Base-by-base conservation (phyloP, 2,113 vertebrate genomes). In the Proteles cristata region DNA sequence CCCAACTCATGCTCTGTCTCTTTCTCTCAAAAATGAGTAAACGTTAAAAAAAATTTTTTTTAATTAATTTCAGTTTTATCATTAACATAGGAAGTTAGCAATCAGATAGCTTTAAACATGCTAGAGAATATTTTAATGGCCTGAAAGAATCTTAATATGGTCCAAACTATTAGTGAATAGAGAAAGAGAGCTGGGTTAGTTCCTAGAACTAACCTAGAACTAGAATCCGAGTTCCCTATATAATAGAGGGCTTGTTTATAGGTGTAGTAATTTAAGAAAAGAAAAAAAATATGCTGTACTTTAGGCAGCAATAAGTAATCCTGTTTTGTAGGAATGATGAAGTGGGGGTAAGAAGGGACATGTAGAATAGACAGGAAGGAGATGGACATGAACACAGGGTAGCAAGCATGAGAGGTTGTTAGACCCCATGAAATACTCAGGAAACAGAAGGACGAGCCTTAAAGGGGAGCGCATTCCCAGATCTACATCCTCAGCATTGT, bases 161-260 rank as follows among this genome's bases (percentile, higher is more conserved):
- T 90, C 11, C 71, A 94, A 39, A 39, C 43, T 68, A 77, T 95
- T 86, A 74, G 23, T 81, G 93, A 95, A 50, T 19, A 66, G 50
- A 88, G 17, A 16, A 97, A 48, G 88, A 73, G 8, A 73, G 5
- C 43, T 87, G 81, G 4, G 71, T 86, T 77, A 43, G 68, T 86
- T 66, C 76, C 58, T 77, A 69, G 39, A 39, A 39, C 39, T 39
- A 39, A 39, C 39, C 39, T 39, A 39, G 39, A 39, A 39, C 39
- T 39, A 39, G 84, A 86, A 82, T 73, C 71, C 43, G 65, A 93
- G 25, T 94, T 92, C 35, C 25, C 65, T 55, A 3, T 58, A 25
- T 82, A 92, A 82, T 23, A 96, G 82, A 88, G 87, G 76, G 88
- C 43, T 90, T 92, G 25, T 88, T 95, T 88, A 45, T 73, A 95